Conservation (phyloP, 1,140 invertebrate genomes). For the Meloidogyne hapla region DNA sequence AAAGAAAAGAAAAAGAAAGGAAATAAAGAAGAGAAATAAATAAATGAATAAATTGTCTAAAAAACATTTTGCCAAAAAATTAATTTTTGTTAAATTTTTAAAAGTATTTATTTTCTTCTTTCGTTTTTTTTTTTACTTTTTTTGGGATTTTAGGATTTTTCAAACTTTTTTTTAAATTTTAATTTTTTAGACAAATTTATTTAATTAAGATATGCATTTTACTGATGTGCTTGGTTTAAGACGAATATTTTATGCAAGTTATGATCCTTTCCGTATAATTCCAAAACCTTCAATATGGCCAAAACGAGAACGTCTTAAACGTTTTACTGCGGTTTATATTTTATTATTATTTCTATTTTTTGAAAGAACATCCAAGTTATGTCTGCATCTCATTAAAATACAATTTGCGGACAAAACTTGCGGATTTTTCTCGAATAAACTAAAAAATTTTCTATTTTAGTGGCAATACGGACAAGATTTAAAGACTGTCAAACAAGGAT, state of each 20-base stretch:
- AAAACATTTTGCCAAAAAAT: background rate
- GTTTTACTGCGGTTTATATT: constrained; percentile 53
- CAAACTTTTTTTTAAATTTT: background rate
- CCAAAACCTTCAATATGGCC: constrained; percentile 57
- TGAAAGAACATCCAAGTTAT: too few species aligned
- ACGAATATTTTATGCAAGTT: constrained; percentile 52
- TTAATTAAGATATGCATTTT: constrained; percentile 43
- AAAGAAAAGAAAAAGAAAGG: too few species aligned
- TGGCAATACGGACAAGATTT: constrained; percentile 58
- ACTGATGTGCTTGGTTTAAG: constrained; percentile 38
- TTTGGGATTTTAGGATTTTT: background rate
- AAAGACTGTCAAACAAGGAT: constrained; percentile 43
- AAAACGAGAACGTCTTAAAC: constrained; percentile 49
- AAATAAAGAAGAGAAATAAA: background rate
- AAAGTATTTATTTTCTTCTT: background rate
- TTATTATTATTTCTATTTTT: background rate
- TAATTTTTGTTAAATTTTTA: background rate
- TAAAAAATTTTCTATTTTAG: constrained; percentile 40
- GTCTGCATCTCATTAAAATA: too few species aligned
- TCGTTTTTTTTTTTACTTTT: too few species aligned
- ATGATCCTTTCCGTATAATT: constrained; percentile 52
- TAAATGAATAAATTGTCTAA: background rate
- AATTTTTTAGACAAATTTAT: background rate
- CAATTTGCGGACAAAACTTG: too few species aligned
- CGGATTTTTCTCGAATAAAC: background rate